Evolutionary conservation across 2,888 invertebrate genomes (phyloP).

Genomic region (Chymomyza caudatula): DNA sequence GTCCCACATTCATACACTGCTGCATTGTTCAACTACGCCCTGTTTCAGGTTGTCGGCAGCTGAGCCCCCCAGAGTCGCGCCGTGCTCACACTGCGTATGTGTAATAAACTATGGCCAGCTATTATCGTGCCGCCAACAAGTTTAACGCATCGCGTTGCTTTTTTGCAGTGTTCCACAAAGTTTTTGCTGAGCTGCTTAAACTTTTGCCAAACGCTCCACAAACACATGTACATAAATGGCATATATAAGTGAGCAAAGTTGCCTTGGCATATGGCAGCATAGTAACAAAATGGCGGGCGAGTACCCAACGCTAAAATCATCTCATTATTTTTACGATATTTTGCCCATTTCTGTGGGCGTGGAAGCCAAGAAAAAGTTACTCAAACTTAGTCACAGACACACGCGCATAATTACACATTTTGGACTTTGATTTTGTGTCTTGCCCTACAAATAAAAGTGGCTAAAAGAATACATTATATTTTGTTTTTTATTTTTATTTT

Average conservation of each 20-base stretch:
- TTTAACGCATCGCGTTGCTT: background rate
- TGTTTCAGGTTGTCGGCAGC: background rate
- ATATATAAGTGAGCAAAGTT: background rate
- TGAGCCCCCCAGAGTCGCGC: background rate
- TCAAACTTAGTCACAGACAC: constrained; percentile 2
- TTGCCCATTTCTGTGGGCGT: constrained; percentile 9
- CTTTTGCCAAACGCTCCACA: background rate
- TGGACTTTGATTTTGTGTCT: background rate
- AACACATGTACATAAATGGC: background rate
- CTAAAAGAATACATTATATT: background rate
- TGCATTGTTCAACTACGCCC: too few species aligned
- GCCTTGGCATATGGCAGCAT: background rate
- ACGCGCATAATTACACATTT: constrained; percentile 6
- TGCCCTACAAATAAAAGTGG: background rate
- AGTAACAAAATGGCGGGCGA: background rate
- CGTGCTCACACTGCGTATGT: constrained; percentile 22
- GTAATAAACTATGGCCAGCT: constrained; percentile 20
- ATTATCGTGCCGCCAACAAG: constrained; percentile 8
- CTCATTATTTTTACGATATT: constrained; percentile 31
- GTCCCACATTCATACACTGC: too few species aligned
- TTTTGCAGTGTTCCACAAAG: background rate
- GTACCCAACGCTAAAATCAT: constrained; percentile 20
- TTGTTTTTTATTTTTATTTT: background rate
- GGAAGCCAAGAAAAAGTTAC: constrained; percentile 1
- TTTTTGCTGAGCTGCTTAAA: constrained; percentile 1